Percentiles rank a stretch among this genome's conserved stretches.
phyloP scores from a whole-genome alignment of 2,113 vertebrate genomes.

The Carassius carassius region DNA sequence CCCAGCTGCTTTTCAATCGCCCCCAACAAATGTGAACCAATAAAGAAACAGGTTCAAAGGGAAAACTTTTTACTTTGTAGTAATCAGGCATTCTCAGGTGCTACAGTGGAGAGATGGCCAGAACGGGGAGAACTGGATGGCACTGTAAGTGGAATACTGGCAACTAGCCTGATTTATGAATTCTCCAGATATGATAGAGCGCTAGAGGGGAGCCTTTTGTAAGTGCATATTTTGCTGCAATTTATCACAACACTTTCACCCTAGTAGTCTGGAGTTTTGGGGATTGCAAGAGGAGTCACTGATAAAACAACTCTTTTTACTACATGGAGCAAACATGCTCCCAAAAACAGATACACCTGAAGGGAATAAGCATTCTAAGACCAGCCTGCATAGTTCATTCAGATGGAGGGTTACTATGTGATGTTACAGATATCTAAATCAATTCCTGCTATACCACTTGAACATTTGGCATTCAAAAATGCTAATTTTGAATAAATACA shows the following conservation, averaged over 20 bases:
- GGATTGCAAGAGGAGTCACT: constrained; percentile 17
- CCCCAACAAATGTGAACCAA: constrained; percentile 25
- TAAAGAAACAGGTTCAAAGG: constrained; percentile 26
- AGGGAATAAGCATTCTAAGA: not conserved
- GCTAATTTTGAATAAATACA: no score
- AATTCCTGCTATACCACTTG: not conserved
- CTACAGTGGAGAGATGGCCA: constrained; percentile 34
- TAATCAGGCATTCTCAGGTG: constrained; percentile 53
- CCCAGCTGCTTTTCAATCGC: constrained; percentile 54
- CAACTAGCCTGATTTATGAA: constrained; percentile 72
- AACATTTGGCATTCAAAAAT: not conserved
- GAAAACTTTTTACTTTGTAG: constrained; percentile 20
- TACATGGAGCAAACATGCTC: not conserved
- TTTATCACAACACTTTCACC: constrained; percentile 67
- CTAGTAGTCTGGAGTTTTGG: constrained; percentile 11
- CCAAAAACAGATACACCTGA: not conserved
- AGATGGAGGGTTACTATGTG: constrained; percentile 36
- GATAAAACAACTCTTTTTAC: constrained; percentile 46
- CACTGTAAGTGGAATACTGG: constrained; percentile 44
- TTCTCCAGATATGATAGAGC: constrained; percentile 51
- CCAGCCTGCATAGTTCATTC: constrained; percentile 28
- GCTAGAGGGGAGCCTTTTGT: constrained; percentile 60
- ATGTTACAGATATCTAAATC: constrained; percentile 38
- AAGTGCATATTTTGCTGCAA: constrained; percentile 69
- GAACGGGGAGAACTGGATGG: constrained; percentile 44